Conservation (phyloP, 2,888 invertebrate genomes). For the Synergus gifuensis region DNA sequence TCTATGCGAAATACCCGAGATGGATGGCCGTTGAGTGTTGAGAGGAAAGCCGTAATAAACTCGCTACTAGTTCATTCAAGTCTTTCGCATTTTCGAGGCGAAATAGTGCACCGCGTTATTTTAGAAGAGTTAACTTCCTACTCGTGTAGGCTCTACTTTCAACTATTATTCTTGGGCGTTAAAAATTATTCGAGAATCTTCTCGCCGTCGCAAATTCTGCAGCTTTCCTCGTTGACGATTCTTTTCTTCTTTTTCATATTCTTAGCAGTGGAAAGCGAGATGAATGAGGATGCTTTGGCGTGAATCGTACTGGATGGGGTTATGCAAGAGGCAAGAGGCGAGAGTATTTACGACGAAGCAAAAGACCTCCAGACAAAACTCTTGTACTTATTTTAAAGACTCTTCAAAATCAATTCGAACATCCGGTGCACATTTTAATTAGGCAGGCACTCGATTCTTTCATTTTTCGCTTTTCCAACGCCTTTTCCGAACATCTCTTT, state of each 20-base stretch:
- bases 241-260: slow-evolving; percentile 35
- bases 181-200: slow-evolving; percentile 54
- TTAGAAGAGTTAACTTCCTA: background rate
- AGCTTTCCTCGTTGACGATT: slow-evolving; percentile 31
- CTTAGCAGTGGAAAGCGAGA: slow-evolving; percentile 33
- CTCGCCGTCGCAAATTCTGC: slow-evolving; percentile 32
- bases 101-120: slow-evolving; percentile 1
- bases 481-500: no score
- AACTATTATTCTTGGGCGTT: slow-evolving; percentile 53
- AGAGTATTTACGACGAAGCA: background rate
- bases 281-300: slow-evolving; percentile 17
- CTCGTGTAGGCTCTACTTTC: background rate
- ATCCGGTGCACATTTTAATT: background rate
- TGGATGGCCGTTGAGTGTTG: slow-evolving; percentile 53
- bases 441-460: background rate
- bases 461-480: no score
- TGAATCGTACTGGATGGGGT: slow-evolving; percentile 25
- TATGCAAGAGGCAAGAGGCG: background rate
- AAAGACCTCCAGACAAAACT: background rate
- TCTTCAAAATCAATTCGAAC: background rate
- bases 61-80: slow-evolving; percentile 29
- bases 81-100: background rate
- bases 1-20: slow-evolving; percentile 63
- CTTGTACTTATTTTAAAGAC: background rate
- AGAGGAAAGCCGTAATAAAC: slow-evolving; percentile 50